A percentile compares a stretch with the other conserved stretches of the same genome.
Evolutionary conservation across 2,113 vertebrate species (phyloP).

Genomic region (Phyllopteryx taeniolatus): DNA sequence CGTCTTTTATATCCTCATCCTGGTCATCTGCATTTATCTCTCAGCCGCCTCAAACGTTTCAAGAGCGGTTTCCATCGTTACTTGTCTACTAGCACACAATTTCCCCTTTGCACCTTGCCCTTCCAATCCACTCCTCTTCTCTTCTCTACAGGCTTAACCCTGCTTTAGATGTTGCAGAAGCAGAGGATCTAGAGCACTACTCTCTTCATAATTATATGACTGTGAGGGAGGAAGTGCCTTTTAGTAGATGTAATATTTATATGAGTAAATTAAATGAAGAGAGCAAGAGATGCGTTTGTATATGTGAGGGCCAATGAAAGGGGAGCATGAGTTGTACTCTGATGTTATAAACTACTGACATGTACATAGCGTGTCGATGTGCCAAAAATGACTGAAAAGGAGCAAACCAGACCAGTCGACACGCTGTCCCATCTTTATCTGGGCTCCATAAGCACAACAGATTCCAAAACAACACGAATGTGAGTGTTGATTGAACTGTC

Average conservation of each 20-base stretch:
- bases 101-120: constrained; percentile 57
- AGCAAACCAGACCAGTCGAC: constrained; percentile 7
- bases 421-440: constrained; percentile 41
- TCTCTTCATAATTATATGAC: constrained; percentile 39
- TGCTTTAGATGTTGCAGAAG: constrained; percentile 59
- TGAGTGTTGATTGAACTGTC: constrained; percentile 25
- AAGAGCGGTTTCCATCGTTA: constrained; percentile 65
- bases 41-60: constrained; percentile 40
- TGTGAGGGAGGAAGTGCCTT: constrained; percentile 30
- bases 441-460: constrained; percentile 38
- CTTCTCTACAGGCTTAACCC: constrained; percentile 58
- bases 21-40: constrained; percentile 22
- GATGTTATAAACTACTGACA: constrained; percentile 16
- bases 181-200: constrained; percentile 33
- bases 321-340: not conserved
- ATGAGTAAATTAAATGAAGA: constrained; percentile 26
- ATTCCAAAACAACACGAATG: constrained; percentile 52
- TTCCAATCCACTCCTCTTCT: constrained; percentile 43
- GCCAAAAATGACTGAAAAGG: constrained; percentile 2
- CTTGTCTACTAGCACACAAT: constrained; percentile 60
- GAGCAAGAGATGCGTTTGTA: constrained; percentile 11
- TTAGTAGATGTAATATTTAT: constrained; percentile 41
- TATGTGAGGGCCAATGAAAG: constrained; percentile 22
- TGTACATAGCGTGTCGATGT: constrained; percentile 17
- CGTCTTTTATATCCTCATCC: constrained; percentile 38